Conservation (phyloP, 2,888 invertebrate species). For the Bellardia bayeri region DNA sequence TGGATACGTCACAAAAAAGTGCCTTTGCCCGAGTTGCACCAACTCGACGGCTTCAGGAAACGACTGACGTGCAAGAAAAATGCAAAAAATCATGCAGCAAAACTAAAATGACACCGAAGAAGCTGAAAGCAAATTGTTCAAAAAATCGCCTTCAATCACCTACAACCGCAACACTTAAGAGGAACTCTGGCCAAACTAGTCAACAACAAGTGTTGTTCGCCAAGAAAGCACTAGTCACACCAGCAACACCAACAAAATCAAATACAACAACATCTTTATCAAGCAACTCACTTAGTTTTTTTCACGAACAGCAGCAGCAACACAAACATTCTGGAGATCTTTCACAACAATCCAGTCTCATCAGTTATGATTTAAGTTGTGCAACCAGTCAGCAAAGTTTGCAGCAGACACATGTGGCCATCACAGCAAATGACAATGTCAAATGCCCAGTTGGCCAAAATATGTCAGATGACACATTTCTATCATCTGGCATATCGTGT, state of each 20-base stretch:
- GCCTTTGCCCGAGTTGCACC: constrained; percentile 66
- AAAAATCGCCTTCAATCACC: constrained; percentile 74
- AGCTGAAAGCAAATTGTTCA: constrained; percentile 77
- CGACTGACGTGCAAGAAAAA: constrained; percentile 64
- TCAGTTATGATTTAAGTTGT: constrained; percentile 77
- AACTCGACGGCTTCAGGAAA: constrained; percentile 61
- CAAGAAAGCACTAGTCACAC: constrained; percentile 25
- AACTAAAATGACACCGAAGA: constrained; percentile 78
- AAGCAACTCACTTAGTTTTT: background rate
- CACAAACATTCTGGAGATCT: constrained; percentile 40
- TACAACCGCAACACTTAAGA: constrained; percentile 20
- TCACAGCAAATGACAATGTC: constrained; percentile 63
- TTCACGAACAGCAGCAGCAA: constrained; percentile 17
- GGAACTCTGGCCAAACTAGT: constrained; percentile 58
- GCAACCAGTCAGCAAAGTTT: constrained; percentile 74
- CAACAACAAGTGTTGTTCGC: constrained; percentile 47
- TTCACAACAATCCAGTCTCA: constrained; percentile 77
- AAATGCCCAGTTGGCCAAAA: constrained; percentile 66
- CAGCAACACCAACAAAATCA: constrained; percentile 53
- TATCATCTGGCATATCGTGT: constrained; percentile 83
- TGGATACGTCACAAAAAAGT: constrained; percentile 67
- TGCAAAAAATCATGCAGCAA: constrained; percentile 39
- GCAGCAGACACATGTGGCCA: constrained; percentile 67
- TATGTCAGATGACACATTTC: constrained; percentile 80
- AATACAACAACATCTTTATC: constrained; percentile 35